A percentile compares a stretch with the other conserved stretches of the same genome.
Conservation (phyloP, 1,140 invertebrate species). For the Brachystomella parvula region DNA sequence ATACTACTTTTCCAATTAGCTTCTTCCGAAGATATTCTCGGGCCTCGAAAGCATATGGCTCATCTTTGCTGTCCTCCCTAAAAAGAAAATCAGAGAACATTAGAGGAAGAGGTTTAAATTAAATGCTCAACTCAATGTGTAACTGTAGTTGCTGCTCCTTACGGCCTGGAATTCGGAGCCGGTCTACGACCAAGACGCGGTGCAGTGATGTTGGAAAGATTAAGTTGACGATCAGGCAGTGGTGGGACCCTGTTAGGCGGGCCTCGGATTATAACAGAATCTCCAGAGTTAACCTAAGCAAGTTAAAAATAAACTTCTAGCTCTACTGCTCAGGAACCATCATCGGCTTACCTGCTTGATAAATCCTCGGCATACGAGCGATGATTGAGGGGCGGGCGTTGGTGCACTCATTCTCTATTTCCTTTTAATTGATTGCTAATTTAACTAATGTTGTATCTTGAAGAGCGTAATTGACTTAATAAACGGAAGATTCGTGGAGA, state of each 20-base stretch:
- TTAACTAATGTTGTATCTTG: not conserved
- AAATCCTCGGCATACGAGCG: conserved; percentile 43
- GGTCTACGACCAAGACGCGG: conserved; percentile 75
- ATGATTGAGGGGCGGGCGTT: not conserved
- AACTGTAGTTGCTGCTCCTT: conserved; percentile 39
- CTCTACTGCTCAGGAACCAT: not conserved
- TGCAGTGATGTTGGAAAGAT: conserved; percentile 80
- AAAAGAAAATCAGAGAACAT: conserved; percentile 16
- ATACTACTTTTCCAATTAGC: conserved; percentile 78
- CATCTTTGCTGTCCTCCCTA: conserved; percentile 30
- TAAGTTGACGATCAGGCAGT: conserved; percentile 72
- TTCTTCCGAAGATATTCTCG: conserved; percentile 88
- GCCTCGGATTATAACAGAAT: conserved; percentile 77
- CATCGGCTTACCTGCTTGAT: conserved; percentile 50
- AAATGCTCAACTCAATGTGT: too few species aligned
- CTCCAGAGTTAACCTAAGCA: conserved; percentile 78
- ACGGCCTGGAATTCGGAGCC: conserved; percentile 49
- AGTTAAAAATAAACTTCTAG: not conserved
- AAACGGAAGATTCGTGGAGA: not conserved
- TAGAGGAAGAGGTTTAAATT: too few species aligned
- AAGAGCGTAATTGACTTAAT: not conserved
- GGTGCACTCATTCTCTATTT: too few species aligned
- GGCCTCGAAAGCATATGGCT: conserved; percentile 82
- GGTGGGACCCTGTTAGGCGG: conserved; percentile 71
- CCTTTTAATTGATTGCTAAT: not conserved